phyloP scores from a whole-genome alignment of 2,113 vertebrate species.

The Amblyopsis rosae region DNA sequence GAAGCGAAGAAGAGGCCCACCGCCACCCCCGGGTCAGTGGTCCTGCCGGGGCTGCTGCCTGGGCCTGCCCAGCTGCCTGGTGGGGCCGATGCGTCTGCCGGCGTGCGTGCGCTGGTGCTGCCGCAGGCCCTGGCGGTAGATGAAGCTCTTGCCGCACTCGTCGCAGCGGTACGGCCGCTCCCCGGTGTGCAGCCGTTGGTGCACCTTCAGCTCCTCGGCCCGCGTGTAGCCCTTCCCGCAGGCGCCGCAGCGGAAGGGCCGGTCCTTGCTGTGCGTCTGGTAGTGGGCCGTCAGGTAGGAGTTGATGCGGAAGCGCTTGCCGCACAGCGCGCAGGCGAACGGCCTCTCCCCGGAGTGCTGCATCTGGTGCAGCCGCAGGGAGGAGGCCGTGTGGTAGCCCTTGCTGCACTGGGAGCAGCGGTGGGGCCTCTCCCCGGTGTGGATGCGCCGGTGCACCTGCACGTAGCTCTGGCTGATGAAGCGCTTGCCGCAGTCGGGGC shows the following conservation, averaged over 20 bases:
- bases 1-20: too few relatives aligned
- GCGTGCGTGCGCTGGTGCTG: conserved; percentile 67
- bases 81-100: conserved; percentile 60
- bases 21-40: conserved; percentile 14
- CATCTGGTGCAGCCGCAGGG: conserved; percentile 64
- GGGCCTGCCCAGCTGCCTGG: conserved; percentile 63
- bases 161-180: conserved; percentile 65
- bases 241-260: conserved; percentile 67
- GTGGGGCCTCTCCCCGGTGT: conserved; percentile 59
- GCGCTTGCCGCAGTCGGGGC: conserved; percentile 76
- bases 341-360: conserved; percentile 62
- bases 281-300: conserved; percentile 64
- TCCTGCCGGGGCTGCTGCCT: conserved; percentile 55
- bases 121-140: conserved; percentile 65
- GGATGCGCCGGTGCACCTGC: conserved; percentile 67
- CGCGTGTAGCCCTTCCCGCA: conserved; percentile 78
- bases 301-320: conserved; percentile 62
- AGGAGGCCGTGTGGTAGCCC: conserved; percentile 56
- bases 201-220: conserved; percentile 72
- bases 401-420: conserved; percentile 63
- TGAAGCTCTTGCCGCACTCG: conserved; percentile 69
- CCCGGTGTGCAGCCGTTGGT: conserved; percentile 76
- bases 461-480: conserved; percentile 73
- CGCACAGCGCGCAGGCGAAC: conserved; percentile 65
- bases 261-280: conserved; percentile 64